phyloP scores from a whole-genome alignment of 2,888 invertebrate genomes.

The Drosophila siamana region DNA sequence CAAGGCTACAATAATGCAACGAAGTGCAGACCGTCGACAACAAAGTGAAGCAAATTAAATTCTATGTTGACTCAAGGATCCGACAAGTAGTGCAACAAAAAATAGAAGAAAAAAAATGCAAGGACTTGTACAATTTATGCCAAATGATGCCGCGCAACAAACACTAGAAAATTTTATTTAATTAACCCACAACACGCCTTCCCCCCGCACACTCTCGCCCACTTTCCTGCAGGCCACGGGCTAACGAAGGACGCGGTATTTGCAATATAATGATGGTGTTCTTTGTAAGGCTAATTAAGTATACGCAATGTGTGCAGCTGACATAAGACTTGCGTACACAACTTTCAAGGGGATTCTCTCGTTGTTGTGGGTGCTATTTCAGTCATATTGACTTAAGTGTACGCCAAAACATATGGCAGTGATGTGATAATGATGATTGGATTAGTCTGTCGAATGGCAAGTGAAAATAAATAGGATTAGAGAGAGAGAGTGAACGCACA shows the following conservation, averaged over 20 bases:
- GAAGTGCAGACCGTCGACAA: background rate
- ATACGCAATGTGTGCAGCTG: conserved; percentile 51
- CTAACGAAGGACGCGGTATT: conserved; percentile 12
- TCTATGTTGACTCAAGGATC: conserved; percentile 52
- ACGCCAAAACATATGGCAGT: conserved; percentile 9
- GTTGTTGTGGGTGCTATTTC: conserved; percentile 4
- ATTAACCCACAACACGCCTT: conserved; percentile 60
- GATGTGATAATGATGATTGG: conserved; percentile 34
- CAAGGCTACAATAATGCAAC: conserved; percentile 15
- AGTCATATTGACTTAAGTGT: conserved; percentile 4
- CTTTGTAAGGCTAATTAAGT: conserved; percentile 61
- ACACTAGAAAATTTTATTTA: conserved; percentile 55
- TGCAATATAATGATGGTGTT: conserved; percentile 34
- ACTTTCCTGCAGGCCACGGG: background rate
- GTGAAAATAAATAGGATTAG: conserved; percentile 6
- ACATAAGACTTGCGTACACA: background rate
- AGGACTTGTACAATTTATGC: conserved; percentile 61
- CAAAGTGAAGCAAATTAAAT: conserved; percentile 37
- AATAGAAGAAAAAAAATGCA: conserved; percentile 20
- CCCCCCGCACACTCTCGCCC: background rate
- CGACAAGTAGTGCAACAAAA: conserved; percentile 23
- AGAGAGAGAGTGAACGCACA: background rate
- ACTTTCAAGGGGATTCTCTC: conserved; percentile 6
- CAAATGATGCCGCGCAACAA: conserved; percentile 35
- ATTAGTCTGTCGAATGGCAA: conserved; percentile 14